Percentiles rank a stretch among this genome's conserved stretches.
Conservation (phyloP, 2,113 vertebrate species). For the Thryonomys swinderianus region DNA sequence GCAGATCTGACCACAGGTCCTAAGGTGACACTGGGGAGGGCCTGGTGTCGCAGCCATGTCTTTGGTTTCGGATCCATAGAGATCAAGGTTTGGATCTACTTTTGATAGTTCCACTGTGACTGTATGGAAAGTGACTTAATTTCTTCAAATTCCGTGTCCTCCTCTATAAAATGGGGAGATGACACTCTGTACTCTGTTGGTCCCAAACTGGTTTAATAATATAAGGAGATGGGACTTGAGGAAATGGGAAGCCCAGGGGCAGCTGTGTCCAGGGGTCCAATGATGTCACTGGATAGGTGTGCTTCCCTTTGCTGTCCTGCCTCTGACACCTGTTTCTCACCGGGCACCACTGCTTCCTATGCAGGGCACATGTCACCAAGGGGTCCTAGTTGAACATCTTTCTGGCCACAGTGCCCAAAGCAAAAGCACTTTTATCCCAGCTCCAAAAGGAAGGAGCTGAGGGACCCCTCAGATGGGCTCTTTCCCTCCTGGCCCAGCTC, state of each 20-base stretch:
- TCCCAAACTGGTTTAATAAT: background rate
- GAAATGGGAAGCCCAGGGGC: background rate
- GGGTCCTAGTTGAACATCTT: background rate
- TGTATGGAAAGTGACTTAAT: background rate
- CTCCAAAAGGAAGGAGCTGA: background rate
- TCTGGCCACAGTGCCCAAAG: background rate
- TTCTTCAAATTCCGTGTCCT: background rate
- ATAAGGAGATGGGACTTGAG: background rate
- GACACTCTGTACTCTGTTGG: background rate
- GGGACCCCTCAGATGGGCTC: background rate
- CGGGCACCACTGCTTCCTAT: background rate
- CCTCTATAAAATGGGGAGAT: background rate
- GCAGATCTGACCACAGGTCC: background rate
- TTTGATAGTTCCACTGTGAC: background rate
- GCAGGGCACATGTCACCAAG: fast-evolving
- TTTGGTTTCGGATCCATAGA: background rate
- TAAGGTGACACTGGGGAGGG: fast-evolving
- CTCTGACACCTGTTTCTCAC: background rate
- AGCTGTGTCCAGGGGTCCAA: background rate
- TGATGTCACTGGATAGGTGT: background rate
- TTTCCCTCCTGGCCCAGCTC: background rate
- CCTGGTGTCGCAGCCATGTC: fast-evolving
- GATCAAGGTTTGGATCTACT: background rate
- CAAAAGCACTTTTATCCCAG: background rate
- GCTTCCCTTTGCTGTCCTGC: background rate